Evolutionary conservation across 2,113 vertebrate genomes (phyloP), one percentile per base, ranked within the genome.

Genomic region (Pangasianodon hypophthalmus): DNA sequence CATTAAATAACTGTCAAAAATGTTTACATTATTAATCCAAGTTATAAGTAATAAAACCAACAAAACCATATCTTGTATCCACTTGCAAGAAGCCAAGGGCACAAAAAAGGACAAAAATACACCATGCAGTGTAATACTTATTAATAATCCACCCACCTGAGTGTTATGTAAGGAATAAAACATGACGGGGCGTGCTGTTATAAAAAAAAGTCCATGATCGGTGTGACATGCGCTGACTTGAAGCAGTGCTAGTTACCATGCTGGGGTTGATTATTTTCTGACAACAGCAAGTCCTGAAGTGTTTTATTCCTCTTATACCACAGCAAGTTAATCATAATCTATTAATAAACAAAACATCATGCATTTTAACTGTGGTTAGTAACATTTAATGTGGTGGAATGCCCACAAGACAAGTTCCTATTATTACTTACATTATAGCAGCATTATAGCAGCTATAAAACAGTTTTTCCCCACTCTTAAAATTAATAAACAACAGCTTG

Each of bases 161-260:
- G 79, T 32, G 50, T 81, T 81, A 81, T 81, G 79, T 81, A 81
- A 81, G 77, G 77, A 80, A 29, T 80, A 80, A 80, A 80, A 29
- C 75, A 79, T 2, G 24, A 29, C 44, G 1, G 71, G 21, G 77
- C 46, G 46, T 80, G 77, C 77, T 50, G 24, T 50, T 80, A 80
- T 3, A 80, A 80, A 46, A 80, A 80, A 80, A 80, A 80, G 77
- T 80, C 46, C 26, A 80, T 26, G 5, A n/a, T 1, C 46, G 46
- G 26, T n/a, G 26, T 77, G 24, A 29, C 6, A 41, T 77, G 73
- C 41, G 21, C 44, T 44, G 73, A 24, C 41, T 46, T 50, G 11
- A 80, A n/a, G 26, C 77, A 80, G 77, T 16, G 41, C 14, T 80
- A 80, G 44, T n/a, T 50, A 29, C 24, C 46, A 50, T 0, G 26